A percentile compares a stretch with the other conserved stretches of the same genome.
phyloP scores from a whole-genome alignment of 1,140 invertebrate genomes.

The Linepithema humile region DNA sequence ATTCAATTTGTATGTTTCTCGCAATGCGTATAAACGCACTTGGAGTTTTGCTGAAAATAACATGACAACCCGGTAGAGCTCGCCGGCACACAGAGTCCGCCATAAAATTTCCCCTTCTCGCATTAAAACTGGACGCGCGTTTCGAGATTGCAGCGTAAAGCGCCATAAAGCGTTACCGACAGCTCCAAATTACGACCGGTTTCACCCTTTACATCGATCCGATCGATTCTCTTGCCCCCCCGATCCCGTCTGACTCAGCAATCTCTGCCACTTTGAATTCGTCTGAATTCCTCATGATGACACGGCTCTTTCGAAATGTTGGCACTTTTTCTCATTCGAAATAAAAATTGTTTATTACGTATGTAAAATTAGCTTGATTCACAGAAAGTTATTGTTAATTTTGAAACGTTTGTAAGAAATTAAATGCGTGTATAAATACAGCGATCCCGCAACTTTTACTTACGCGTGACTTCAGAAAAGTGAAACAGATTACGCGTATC shows the following conservation, averaged over 20 bases:
- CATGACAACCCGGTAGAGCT: neutral
- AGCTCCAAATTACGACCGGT: constrained; percentile 64
- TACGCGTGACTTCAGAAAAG: too few relatives aligned
- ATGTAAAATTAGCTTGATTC: neutral
- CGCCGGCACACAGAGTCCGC: neutral
- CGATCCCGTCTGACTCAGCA: neutral
- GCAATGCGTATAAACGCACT: neutral
- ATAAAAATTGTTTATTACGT: neutral
- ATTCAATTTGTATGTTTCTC: constrained; percentile 39
- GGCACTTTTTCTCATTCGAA: too few relatives aligned
- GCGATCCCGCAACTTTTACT: neutral
- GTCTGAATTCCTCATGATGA: constrained; percentile 1
- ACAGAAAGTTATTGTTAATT: neutral
- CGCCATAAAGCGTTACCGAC: constrained; percentile 71
- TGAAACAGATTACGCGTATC: too few relatives aligned
- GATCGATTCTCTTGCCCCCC: constrained; percentile 35
- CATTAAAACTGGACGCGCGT: constrained; percentile 58
- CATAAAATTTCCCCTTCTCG: constrained; percentile 54
- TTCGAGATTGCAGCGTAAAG: constrained; percentile 64
- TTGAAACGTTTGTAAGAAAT: neutral
- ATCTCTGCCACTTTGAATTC: constrained; percentile 10
- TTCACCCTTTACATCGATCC: constrained; percentile 49
- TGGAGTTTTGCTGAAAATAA: constrained; percentile 59
- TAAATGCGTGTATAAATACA: neutral
- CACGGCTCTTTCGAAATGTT: neutral